Base-by-base conservation (phyloP, 2,888 invertebrate species). In the Nymphalis c-album region DNA sequence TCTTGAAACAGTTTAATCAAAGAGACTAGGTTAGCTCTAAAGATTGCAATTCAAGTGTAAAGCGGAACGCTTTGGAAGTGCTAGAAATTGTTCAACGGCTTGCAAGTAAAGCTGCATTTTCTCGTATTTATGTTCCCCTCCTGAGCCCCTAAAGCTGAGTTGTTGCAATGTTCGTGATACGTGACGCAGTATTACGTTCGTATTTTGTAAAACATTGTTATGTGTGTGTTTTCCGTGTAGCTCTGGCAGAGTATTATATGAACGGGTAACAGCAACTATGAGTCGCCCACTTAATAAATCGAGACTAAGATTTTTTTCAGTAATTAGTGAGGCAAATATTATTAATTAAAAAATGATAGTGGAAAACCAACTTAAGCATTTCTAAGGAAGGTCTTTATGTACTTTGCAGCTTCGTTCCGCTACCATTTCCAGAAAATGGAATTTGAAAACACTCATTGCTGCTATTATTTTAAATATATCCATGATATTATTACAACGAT, bases 71-170 rank as follows among this genome's bases (percentile, higher is more conserved):
- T 63, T 57, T 45, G 26, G 53, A 63, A 63, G 63, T 57, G 47
- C 47, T 63, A 18, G 63, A 47, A 63, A 63, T 63, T 63, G 63
- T 63, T 63, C 63, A 48, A 63, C 47, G 31, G 57, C 45, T 63
- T 63, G 63, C 63, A 47, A 17, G 47, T 17, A 16, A 35, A 22
- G 63, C 63, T 57, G 46, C 57, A 57, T 55, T 48, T 57, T 55
- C 20, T 63, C 45, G 55, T 63, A 48, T 63, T 63, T 63, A 63
- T 63, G 57, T 48, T 57, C 47, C 57, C 46, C 20, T 63, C 63
- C 18, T 57, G 57, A 63, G 57, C 48, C 18, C 57, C 20, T 57
- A 57, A 57, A 57, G 57, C 57, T 35, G 40, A 57, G 40, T 57
- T 57, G 40, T 57, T 40, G 53, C 53, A 26, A 31, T 55, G 35